Evolutionary conservation across 2,113 vertebrate genomes (phyloP).

Genomic region (Numenius arquata): DNA sequence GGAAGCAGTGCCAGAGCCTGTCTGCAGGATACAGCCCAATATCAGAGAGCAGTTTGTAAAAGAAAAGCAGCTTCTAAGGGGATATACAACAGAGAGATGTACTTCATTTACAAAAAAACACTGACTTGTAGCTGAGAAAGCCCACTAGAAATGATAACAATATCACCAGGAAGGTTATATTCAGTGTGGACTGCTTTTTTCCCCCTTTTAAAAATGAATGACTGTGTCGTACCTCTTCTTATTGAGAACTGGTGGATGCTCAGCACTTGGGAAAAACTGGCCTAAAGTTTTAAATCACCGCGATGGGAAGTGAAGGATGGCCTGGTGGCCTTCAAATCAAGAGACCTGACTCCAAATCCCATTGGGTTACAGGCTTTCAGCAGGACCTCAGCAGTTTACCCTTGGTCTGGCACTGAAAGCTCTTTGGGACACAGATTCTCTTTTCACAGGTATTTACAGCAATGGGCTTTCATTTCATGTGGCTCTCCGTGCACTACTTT

Average conservation of each 20-base stretch:
- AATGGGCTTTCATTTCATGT: neutral
- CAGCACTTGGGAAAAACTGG: neutral
- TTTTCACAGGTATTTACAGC: neutral
- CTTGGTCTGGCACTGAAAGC: neutral
- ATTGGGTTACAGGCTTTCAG: neutral
- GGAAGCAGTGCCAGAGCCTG: neutral
- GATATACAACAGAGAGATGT: neutral
- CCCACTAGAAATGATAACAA: neutral
- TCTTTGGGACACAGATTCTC: neutral
- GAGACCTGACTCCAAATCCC: neutral
- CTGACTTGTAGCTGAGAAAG: neutral
- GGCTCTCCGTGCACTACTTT: neutral
- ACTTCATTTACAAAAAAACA: neutral
- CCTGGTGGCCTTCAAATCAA: neutral
- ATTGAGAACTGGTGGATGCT: neutral
- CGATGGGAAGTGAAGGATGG: neutral
- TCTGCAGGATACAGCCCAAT: neutral
- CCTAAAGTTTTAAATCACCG: neutral
- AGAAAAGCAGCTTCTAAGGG: neutral
- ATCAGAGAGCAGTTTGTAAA: neutral
- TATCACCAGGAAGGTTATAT: neutral
- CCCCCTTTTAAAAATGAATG: neutral
- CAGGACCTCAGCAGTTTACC: neutral
- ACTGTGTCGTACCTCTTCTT: neutral
- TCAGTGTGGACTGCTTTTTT: rapidly evolving